Evolutionary conservation across 2,113 vertebrate genomes (phyloP).

Genomic region (Coracopsis vasa): DNA sequence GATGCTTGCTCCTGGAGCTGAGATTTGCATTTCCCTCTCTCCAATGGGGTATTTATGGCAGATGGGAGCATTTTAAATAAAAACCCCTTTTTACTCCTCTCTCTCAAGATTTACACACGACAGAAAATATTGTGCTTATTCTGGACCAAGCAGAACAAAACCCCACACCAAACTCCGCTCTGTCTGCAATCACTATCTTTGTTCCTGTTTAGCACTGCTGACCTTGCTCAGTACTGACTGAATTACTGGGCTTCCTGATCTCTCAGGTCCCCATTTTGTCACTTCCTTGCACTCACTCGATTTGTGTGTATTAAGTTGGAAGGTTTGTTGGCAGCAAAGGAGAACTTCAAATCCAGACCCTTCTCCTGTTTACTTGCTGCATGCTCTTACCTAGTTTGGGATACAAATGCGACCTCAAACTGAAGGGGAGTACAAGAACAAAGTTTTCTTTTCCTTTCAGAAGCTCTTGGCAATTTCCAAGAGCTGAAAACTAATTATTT

Average conservation of each 20-base stretch:
- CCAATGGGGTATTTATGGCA: not conserved
- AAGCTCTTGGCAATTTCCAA: not conserved
- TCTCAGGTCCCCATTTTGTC: not conserved
- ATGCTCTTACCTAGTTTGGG: not conserved
- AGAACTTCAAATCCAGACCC: not conserved
- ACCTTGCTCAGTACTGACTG: not conserved
- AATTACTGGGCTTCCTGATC: constrained; percentile 39
- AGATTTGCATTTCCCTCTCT: not conserved
- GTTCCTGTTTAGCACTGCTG: not conserved
- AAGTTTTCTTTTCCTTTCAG: not conserved
- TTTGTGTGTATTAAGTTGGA: not conserved
- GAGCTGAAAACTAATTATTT: constrained; percentile 8
- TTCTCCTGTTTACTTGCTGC: not conserved
- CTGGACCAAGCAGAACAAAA: not conserved
- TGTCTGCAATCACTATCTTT: not conserved
- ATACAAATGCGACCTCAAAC: not conserved
- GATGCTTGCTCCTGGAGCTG: not conserved
- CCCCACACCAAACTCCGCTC: not conserved
- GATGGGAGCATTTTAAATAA: not conserved
- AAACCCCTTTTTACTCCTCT: not conserved
- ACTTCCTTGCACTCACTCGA: not conserved
- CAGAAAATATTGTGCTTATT: not conserved
- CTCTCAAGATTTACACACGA: not conserved
- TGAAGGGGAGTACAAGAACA: not conserved
- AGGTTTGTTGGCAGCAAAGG: not conserved